Evolutionary conservation across 2,888 invertebrate species (phyloP), one percentile per base, ranked within the genome.

Genomic region (Pseudolycoriella hygida): DNA sequence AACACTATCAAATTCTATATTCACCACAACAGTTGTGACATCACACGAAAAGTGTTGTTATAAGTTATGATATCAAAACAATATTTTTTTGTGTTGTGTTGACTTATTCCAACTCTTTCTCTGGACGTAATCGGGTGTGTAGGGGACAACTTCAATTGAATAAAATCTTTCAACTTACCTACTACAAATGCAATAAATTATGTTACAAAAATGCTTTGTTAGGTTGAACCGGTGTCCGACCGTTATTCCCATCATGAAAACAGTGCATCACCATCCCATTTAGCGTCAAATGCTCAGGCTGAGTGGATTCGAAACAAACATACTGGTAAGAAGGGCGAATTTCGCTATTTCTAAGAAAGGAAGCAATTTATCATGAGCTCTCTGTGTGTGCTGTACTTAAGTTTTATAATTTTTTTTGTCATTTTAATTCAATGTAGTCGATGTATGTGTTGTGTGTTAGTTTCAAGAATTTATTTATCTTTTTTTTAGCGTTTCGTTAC

Each of bases 241-340:
- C 47, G 50, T 20, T 49, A 50, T 38, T 44, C 48, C 14, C 49
- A 49, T 45, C 47, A 47, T 11, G 41, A 40, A n/a, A 47, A 40
- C 15, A 46, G 45, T 38, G 25, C 42, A 34, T 34, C 34, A 14
- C 34, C 34, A 34, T 14, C 34, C 12, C n/a, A 14, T 34, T 61
- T 67, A 53, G 69, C 70, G 40, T 68, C 69, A 39, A 70, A 71
- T 39, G 78, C 75, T 44, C 75, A 78, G 44, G 77, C 82, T 14
- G 87, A 88, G 64, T 84, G 86, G 83, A 80, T 87, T 55, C 79
- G 83, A 57, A 82, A 84, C 62, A 86, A 88, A 64, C 75, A 87
- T 54, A 77, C 84, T 61, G 89, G 88, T 70, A 89, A 89, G 74
- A 89, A 88, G 76, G 89, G 89, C 67, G 89, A 89, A 74, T 89